Base-by-base conservation (phyloP, 2,113 vertebrate species). In the Dromaius novaehollandiae region DNA sequence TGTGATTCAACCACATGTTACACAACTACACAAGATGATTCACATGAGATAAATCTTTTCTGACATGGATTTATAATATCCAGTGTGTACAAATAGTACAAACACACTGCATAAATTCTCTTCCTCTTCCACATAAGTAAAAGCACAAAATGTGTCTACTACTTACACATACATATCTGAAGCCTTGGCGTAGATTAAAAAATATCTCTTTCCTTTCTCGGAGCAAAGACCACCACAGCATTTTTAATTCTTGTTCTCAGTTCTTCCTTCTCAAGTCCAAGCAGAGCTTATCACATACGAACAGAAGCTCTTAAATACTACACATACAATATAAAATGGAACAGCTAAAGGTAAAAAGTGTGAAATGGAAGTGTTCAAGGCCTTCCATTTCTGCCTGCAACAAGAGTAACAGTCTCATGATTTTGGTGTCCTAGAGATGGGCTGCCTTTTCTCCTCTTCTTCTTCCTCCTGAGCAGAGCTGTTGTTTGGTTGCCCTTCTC, bases 231-330 rank as follows among this genome's bases (percentile, higher is more conserved):
- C 25, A 22, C 42, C 40, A 25, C 22, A 32, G 17, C 22, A 38
- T 68, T 94, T 96, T 94, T 71, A 93, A 88, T 92, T 96, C 68
- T 64, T 88, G 24, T 51, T 92, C 73, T 94, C 71, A 94, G 34
- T 60, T 86, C 32, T 91, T 91, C n/a, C 16, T 87, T 90, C 89
- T 92, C 36, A 64, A 92, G 58, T 30, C 85, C 51, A 89, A 88
- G 68, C 7, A 0, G 1, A 90, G 89, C 88, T 95, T 97, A 96
- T 95, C 94, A 90, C 55, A 71, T 50, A 56, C 3, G 4, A 78
- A 36, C 89, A 97, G 89, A 86, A 92, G 65, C 56, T 69, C 68
- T 93, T 46, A 66, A 76, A 11, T 88, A 60, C 53, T 63, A 34
- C 51, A 76, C 13, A 16, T 56, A 44, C 32, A 66, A 50, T 25